phyloP scores from a whole-genome alignment of 2,888 invertebrate species.

The Theretra japonica region DNA sequence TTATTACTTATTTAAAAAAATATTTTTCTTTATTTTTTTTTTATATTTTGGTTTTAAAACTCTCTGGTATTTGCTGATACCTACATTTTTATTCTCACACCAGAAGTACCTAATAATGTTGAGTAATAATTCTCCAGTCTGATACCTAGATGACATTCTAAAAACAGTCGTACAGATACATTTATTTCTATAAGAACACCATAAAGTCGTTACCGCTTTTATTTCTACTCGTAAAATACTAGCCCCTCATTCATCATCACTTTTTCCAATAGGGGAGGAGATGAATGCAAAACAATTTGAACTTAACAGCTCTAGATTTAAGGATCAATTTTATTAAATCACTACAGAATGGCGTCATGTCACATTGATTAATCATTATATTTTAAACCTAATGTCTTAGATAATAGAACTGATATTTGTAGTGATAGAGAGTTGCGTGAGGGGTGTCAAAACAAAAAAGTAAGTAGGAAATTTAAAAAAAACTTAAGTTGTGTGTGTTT shows the following conservation, averaged over 20 bases:
- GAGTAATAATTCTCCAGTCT: too few relatives aligned
- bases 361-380: neutral
- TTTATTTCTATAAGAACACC: neutral
- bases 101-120: too few relatives aligned
- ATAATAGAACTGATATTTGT: neutral
- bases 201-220: neutral
- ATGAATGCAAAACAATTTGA: neutral
- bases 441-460: neutral
- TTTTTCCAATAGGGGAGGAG: neutral
- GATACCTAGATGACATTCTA: neutral
- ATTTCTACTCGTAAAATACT: neutral
- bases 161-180: neutral
- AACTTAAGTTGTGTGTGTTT: neutral
- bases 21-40: too few relatives aligned
- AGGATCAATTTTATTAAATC: neutral
- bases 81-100: too few relatives aligned
- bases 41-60: too few relatives aligned
- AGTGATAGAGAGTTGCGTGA: too few relatives aligned
- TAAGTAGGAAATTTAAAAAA: neutral
- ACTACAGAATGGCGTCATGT: neutral
- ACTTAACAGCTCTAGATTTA: neutral
- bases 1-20: too few relatives aligned
- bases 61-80: too few relatives aligned
- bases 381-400: neutral
- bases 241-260: conserved; percentile 7